Base-by-base conservation (phyloP, 1,140 invertebrate species). In the Diorhabda sublineata region DNA sequence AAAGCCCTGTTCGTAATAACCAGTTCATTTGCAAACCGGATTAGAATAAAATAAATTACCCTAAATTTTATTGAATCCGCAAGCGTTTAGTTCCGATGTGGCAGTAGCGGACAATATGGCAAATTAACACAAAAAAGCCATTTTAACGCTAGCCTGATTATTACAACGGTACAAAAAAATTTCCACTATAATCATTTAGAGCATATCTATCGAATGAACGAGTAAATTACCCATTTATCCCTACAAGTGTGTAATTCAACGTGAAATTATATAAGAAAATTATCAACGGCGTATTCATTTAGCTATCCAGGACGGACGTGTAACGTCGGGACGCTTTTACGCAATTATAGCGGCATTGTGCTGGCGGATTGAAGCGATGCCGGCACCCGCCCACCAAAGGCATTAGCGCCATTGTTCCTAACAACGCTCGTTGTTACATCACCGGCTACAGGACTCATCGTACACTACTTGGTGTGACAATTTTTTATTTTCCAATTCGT, bases 211-310 rank as follows among this genome's bases (percentile, higher is more conserved):
- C 61, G 42, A 44, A 11, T 44, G 42, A 62, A 11, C 43, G 61
- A 62, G 43, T 43, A 62, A 62, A 62, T 62, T 62, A 44, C 42
- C 42, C 61, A 44, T 44, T 62, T 62, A 62, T 62, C 44, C n/a
- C n/a, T 62, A 45, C 44, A 62, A 62, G 45, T 62, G 61, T 44
- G 61, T 62, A 62, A 62, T 62, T 62, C 11, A 62, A 62, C 61
- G 61, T 62, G 61, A 62, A 62, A 62, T 62, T 62, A 62, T 52
- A 52, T 62, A 62, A 62, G 61, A 62, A 62, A 62, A 62, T 62
- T 62, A 62, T 62, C 61, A 62, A 44, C 42, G 61, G 61, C 61
- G 42, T 62, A 62, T 62, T 62, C 61, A 62, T 43, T 62, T 62
- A 62, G 61, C n/a, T 4, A 11, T 44, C 6, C n/a, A n/a, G 61